Evolutionary conservation across 2,888 invertebrate species (phyloP).

Genomic region (Zhuqinia jingwanae): DNA sequence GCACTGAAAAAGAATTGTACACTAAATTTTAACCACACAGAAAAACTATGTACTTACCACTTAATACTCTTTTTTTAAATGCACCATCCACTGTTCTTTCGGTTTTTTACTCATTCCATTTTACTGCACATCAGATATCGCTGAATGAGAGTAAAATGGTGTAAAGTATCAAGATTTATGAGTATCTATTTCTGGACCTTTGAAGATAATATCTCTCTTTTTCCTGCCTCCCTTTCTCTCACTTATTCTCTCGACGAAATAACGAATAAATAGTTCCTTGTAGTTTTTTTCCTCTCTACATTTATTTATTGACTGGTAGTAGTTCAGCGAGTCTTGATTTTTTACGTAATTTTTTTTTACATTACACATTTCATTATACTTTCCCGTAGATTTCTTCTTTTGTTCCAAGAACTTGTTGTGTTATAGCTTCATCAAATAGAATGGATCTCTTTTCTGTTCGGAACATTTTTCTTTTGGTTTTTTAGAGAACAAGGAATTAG

Average conservation of each 20-base stretch:
- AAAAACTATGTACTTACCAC: neutral
- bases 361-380: neutral
- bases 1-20: neutral
- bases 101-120: neutral
- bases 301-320: constrained; percentile 14
- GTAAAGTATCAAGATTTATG: constrained; percentile 66
- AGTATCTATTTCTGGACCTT: constrained; percentile 67
- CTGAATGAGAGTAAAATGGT: constrained; percentile 41
- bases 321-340: neutral
- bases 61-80: constrained; percentile 10
- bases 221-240: constrained; percentile 16
- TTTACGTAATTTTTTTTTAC: neutral
- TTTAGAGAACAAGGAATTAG: constrained; percentile 17
- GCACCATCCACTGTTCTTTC: neutral
- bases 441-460: neutral
- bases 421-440: neutral
- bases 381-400: neutral
- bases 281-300: constrained; percentile 26
- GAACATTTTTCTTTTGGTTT: constrained; percentile 19
- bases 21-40: neutral
- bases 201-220: constrained; percentile 48
- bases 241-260: constrained; percentile 8
- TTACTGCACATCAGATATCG: constrained; percentile 9
- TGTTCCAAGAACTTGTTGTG: neutral
- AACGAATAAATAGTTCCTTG: constrained; percentile 24